A percentile compares a stretch with the other conserved stretches of the same genome.
phyloP scores from a whole-genome alignment of 2,888 invertebrate species.

The Sphecodes monilicornis region DNA sequence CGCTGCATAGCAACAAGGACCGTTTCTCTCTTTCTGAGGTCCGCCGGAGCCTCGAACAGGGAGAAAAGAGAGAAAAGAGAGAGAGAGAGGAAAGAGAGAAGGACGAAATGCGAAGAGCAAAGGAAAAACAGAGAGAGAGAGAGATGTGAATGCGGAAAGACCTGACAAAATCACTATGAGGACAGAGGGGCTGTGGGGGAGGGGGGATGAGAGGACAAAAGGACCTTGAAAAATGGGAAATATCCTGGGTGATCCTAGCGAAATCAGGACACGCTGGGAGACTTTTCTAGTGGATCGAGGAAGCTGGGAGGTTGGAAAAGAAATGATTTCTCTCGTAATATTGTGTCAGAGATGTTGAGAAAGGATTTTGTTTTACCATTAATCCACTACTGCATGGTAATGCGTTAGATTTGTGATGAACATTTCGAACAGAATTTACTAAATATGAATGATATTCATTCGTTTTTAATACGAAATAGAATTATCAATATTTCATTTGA shows the following conservation, averaged over 20 bases:
- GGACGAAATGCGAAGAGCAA: slow-evolving; percentile 17
- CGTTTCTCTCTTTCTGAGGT: slow-evolving; percentile 70
- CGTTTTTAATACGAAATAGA: no score
- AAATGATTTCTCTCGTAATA: neutral
- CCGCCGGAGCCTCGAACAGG: slow-evolving; percentile 50
- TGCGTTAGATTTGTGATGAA: neutral
- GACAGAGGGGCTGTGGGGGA: slow-evolving; percentile 27
- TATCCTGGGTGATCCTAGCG: neutral
- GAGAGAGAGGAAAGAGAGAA: slow-evolving; percentile 30
- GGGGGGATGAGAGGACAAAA: slow-evolving; percentile 1
- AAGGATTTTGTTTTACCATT: neutral
- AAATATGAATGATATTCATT: no score
- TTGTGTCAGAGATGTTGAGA: neutral
- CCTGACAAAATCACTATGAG: slow-evolving; percentile 39
- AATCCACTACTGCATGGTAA: neutral
- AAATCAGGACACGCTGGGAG: neutral
- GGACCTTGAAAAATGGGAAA: slow-evolving; percentile 15
- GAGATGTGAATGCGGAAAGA: slow-evolving; percentile 40
- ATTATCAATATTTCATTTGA: neutral
- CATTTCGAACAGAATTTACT: neutral
- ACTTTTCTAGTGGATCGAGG: neutral
- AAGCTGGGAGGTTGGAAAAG: neutral
- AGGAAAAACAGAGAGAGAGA: slow-evolving; percentile 16
- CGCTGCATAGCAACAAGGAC: slow-evolving; percentile 82
- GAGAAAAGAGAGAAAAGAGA: slow-evolving; percentile 50